Base-by-base conservation (phyloP, 2,797 vertebrate genomes). In the Girardinus metallicus region DNA sequence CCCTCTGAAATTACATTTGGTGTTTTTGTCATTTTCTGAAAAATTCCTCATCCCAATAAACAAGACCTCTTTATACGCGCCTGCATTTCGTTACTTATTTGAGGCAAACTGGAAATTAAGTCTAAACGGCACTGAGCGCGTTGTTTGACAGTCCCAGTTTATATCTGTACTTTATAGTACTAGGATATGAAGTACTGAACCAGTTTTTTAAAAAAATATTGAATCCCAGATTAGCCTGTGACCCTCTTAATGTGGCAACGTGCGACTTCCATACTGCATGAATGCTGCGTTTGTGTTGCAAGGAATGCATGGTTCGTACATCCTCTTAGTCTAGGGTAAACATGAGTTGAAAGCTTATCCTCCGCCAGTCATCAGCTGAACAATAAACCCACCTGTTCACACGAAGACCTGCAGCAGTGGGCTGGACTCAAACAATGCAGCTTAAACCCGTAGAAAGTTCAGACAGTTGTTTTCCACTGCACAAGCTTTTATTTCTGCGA, bases 331-430 rank as follows among this genome's bases (percentile, higher is more conserved):
- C 16, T 11, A 39, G 39, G 29, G 36, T 36, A 68, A 41, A 68
- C 64, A 68, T 68, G 64, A 68, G 64, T 4, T 41, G 64, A 68
- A 68, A 68, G 64, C 64, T 68, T 68, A 26, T 68, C 39, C 64
- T 21, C 36, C 39, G 21, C 21, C 36, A 26, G 64, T 68, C 64
- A 68, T 68, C 11, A 23, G 21, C 64, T 23, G 36, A 68, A 68
- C 64, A 41, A 68, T 68, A 41, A 68, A 23, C 64, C 36, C 62
- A 66, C 62, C 62, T 66, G 34, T 23, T 66, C 62, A 34, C 60
- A 34, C 7, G 3, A 21, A 21, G 16, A 64, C 31, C 34, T 18
- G 16, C 31, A 21, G 34, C 6, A 64, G 31, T 34, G 31, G 60
- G 7, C 16, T 62, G 60, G 18, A 34, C 31, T 34, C 60, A 39